These are phyloP conservation scores for Crocodylus rhombifer DNA, from an alignment of 2,797 vertebrate species.

Conservation along the genomic window DNA sequence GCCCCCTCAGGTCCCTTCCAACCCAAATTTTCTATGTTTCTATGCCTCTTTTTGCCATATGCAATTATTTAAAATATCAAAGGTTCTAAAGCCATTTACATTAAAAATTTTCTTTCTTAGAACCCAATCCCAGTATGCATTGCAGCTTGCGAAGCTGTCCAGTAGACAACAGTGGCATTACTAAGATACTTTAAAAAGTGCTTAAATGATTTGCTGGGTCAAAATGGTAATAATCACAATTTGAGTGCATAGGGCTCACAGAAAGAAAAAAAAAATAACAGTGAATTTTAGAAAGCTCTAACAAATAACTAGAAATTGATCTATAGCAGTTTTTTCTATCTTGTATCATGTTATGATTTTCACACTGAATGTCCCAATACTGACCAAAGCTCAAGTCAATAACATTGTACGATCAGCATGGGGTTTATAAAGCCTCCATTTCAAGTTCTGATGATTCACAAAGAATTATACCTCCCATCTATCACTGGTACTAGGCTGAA, in stretches of 20 bases:
- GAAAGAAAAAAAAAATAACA: background rate
- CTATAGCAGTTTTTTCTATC: background rate
- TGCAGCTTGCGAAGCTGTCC: background rate
- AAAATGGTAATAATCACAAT: background rate
- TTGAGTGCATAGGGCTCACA: background rate
- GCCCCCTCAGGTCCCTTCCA: too few relatives aligned
- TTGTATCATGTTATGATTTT: background rate
- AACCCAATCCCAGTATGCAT: background rate
- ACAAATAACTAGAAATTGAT: background rate
- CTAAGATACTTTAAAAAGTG: rapidly evolving
- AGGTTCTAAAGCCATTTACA: rapidly evolving
- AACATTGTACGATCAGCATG: background rate
- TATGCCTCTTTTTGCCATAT: rapidly evolving
- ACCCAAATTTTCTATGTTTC: background rate
- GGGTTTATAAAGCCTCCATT: background rate
- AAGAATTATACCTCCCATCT: background rate
- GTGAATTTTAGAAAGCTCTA: background rate
- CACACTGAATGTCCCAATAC: background rate
- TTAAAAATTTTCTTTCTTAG: background rate
- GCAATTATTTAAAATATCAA: rapidly evolving
- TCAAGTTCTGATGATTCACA: background rate
- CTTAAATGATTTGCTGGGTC: rapidly evolving
- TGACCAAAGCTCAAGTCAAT: background rate
- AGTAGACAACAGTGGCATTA: rapidly evolving
- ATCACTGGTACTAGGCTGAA: background rate